Conservation (phyloP, 2,797 vertebrate species). For the Sebastiscus tertius region DNA sequence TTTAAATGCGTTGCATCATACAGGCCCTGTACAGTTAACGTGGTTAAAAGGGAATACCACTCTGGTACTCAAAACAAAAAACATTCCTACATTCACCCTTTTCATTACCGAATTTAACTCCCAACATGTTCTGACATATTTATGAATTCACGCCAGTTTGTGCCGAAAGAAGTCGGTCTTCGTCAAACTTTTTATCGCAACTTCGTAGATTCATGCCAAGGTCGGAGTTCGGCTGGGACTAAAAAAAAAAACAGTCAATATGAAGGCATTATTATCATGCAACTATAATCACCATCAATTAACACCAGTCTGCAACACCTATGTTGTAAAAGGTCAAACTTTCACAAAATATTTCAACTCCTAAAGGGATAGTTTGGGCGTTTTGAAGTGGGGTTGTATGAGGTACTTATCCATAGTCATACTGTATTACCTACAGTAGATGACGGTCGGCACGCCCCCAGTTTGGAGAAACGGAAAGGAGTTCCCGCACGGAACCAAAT, state of each 20-base stretch:
- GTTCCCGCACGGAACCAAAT: too few relatives aligned
- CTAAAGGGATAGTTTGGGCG: too few relatives aligned
- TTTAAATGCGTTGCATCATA: background rate
- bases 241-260: background rate
- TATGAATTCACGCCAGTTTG: background rate
- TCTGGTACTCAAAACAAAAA: background rate
- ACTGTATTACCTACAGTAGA: too few relatives aligned
- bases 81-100: background rate
- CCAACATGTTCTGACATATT: background rate
- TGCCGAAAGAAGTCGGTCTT: background rate
- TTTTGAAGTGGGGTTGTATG: too few relatives aligned
- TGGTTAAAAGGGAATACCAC: constrained; percentile 17
- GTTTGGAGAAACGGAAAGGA: too few relatives aligned
- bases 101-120: background rate
- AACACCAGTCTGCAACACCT: too few relatives aligned
- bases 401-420: too few relatives aligned
- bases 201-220: background rate
- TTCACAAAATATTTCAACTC: background rate
- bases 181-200: background rate
- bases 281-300: too few relatives aligned
- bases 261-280: background rate
- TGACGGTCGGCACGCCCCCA: too few relatives aligned
- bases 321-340: too few relatives aligned
- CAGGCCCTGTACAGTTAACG: background rate
- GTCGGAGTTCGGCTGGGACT: background rate